Conservation (phyloP, 92 coral and sea anemone species). For the Anthopleura xanthogrammica region DNA sequence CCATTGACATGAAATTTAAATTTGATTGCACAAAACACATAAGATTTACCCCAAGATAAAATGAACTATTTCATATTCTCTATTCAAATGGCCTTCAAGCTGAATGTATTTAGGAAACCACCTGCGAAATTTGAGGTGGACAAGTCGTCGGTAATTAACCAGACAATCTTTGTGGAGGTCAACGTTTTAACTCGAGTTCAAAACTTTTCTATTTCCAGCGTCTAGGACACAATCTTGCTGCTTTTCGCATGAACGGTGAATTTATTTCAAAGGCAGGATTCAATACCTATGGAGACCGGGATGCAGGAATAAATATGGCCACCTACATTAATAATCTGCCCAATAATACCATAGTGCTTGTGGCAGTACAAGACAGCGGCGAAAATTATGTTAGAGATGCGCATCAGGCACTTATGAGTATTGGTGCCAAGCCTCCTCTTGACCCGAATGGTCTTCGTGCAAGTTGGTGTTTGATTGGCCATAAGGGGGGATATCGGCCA, state of each 20-base stretch:
- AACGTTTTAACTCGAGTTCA: neutral
- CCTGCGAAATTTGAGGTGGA: too few species aligned
- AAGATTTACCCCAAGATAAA: too few species aligned
- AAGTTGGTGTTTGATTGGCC: constrained; percentile 18
- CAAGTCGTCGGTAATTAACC: too few species aligned
- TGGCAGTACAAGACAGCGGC: neutral
- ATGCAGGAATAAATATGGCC: neutral
- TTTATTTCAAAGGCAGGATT: constrained; percentile 4
- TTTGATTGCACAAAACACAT: too few species aligned
- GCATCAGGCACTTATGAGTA: neutral
- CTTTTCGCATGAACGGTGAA: constrained; percentile 6
- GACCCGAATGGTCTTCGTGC: constrained; percentile 10
- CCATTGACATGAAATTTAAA: too few species aligned
- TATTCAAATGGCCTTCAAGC: too few species aligned
- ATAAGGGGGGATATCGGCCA: neutral
- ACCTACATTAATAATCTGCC: constrained; percentile 5
- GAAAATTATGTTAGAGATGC: neutral
- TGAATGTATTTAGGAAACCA: too few species aligned
- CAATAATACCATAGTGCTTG: constrained; percentile 6
- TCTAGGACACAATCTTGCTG: constrained; percentile 16
- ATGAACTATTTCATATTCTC: too few species aligned
- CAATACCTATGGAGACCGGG: neutral
- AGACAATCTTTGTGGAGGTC: too few species aligned
- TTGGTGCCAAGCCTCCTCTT: constrained; percentile 21
- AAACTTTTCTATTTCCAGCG: neutral